A percentile compares a stretch with the other conserved stretches of the same genome.
Conservation (phyloP, 2,113 vertebrate species). For the Calidris pygmaea region DNA sequence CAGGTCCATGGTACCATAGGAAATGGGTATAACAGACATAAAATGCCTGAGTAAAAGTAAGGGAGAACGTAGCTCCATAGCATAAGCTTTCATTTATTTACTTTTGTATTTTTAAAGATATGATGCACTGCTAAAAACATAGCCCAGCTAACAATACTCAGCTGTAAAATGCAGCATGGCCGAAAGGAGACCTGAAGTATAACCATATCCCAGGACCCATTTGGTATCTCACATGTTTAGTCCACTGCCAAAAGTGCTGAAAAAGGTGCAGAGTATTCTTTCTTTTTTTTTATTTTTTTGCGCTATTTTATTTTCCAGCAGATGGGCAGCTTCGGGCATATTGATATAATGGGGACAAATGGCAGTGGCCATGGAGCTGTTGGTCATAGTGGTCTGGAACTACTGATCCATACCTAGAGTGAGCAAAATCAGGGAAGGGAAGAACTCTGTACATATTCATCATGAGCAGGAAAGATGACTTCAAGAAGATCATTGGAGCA, state of each 20-base stretch:
- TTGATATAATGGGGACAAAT: not conserved
- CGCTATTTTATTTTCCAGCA: not conserved
- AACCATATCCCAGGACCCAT: not conserved
- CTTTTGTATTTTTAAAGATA: not conserved
- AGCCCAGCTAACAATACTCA: not conserved
- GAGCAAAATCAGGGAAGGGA: not conserved
- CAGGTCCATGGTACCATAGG: slow-evolving; percentile 19
- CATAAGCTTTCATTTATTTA: not conserved
- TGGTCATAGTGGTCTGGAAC: not conserved
- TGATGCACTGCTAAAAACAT: not conserved
- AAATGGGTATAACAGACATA: slow-evolving; percentile 55
- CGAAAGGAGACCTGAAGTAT: not conserved
- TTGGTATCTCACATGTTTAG: not conserved
- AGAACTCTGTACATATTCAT: fast-evolving
- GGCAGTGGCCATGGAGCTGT: not conserved
- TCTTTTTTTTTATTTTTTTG: no score
- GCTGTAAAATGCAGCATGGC: not conserved
- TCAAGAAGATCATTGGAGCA: not conserved
- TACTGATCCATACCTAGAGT: not conserved
- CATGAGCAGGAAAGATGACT: not conserved
- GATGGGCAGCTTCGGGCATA: not conserved
- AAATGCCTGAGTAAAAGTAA: not conserved
- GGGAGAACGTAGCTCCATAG: not conserved
- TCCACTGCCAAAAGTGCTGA: not conserved
- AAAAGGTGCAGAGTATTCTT: not conserved